A percentile compares a stretch with the other conserved stretches of the same genome.
phyloP scores from a whole-genome alignment of 2,888 invertebrate genomes.

The Homarus gammarus region DNA sequence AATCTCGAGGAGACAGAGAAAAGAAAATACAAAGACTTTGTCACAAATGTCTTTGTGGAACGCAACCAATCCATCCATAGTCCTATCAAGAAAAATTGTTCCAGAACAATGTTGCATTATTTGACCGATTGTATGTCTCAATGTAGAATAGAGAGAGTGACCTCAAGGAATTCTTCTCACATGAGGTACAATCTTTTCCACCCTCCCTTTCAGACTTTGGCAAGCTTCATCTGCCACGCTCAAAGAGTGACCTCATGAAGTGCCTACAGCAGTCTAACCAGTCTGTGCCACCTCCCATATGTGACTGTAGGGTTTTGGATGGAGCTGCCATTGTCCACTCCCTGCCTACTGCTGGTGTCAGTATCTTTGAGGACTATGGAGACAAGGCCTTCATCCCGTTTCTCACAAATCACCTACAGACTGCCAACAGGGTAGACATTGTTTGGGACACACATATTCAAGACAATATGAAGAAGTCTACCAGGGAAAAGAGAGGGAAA shows the following conservation, averaged over 20 bases:
- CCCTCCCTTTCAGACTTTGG: constrained; percentile 23
- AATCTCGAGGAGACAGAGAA: too few species aligned
- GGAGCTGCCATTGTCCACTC: too few species aligned
- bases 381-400: constrained; percentile 12
- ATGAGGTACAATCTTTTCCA: constrained; percentile 23
- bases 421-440: constrained; percentile 10
- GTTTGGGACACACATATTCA: constrained; percentile 11
- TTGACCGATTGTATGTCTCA: too few species aligned
- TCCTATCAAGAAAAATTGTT: too few species aligned
- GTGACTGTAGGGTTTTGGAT: too few species aligned
- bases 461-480: constrained; percentile 4
- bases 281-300: neutral
- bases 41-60: too few species aligned
- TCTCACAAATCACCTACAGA: neutral
- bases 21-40: too few species aligned
- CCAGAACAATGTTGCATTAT: too few species aligned
- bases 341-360: neutral
- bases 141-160: constrained; percentile 13
- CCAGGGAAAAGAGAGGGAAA: too few species aligned
- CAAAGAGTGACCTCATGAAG: constrained; percentile 17
- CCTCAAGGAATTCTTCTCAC: constrained; percentile 3
- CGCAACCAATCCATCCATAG: too few species aligned
- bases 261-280: neutral
- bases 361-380: neutral
- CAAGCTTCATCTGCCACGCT: neutral